Conservation (phyloP, 2,797 vertebrate genomes). For the Danio tinwini region DNA sequence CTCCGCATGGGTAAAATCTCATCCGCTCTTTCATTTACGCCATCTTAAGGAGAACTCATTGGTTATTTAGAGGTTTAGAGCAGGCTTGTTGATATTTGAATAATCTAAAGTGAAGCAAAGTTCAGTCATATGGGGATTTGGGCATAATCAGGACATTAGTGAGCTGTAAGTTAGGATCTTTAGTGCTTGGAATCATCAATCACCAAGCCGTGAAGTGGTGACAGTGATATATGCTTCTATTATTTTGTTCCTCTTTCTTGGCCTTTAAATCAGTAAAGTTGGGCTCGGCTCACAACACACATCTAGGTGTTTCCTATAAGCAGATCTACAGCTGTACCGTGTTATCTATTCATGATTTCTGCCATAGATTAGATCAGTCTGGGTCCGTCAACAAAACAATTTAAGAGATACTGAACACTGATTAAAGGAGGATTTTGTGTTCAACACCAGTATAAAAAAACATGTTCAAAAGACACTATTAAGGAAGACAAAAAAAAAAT, state of each 20-base stretch:
- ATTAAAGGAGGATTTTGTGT: not conserved
- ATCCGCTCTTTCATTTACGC: conserved; percentile 15
- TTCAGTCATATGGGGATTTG: conserved; percentile 45
- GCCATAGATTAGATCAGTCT: conserved; percentile 23
- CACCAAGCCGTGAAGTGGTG: conserved; percentile 50
- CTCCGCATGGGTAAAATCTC: not conserved
- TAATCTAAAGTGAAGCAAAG: conserved; percentile 54
- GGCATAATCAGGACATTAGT: conserved; percentile 59
- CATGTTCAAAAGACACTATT: too few relatives aligned
- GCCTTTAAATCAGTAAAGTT: conserved; percentile 57
- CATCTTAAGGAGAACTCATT: conserved; percentile 32
- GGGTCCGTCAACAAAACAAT: not conserved
- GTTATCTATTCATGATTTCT: conserved; percentile 40
- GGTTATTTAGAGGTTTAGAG: conserved; percentile 36
- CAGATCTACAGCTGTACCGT: conserved; percentile 25
- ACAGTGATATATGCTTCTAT: conserved; percentile 66
- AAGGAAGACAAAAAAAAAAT: too few relatives aligned
- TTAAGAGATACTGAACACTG: not conserved
- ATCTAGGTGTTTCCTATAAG: conserved; percentile 42
- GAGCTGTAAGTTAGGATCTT: conserved; percentile 60
- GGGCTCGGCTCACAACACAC: conserved; percentile 48
- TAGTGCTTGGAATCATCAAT: conserved; percentile 59
- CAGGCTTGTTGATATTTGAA: conserved; percentile 49
- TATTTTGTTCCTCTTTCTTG: conserved; percentile 51
- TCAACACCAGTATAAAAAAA: too few relatives aligned